Conservation (phyloP, 2,888 invertebrate genomes). For the Callinectes sapidus region DNA sequence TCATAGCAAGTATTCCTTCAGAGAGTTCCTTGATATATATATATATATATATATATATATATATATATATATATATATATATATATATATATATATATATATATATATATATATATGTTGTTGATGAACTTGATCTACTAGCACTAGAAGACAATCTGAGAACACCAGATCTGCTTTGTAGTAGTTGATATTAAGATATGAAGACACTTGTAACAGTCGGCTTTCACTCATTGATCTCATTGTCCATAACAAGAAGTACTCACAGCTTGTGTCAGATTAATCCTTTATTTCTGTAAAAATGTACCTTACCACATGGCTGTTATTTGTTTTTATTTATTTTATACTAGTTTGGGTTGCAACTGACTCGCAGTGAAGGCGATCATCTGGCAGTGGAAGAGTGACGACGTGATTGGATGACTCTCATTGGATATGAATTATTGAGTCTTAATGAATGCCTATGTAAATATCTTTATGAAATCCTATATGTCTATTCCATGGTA, state of each 20-base stretch:
- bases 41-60: too few relatives aligned
- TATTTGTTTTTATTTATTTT: constrained; percentile 57
- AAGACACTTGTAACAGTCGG: constrained; percentile 58
- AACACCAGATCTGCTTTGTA: constrained; percentile 62
- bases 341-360: constrained; percentile 63
- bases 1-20: constrained; percentile 50
- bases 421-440: constrained; percentile 54
- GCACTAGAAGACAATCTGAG: constrained; percentile 54
- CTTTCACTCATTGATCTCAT: constrained; percentile 68
- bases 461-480: constrained; percentile 50
- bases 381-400: constrained; percentile 48
- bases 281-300: constrained; percentile 8
- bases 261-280: constrained; percentile 62
- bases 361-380: constrained; percentile 51
- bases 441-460: constrained; percentile 46
- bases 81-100: too few relatives aligned
- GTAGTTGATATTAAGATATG: constrained; percentile 50
- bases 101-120: constrained; percentile 43
- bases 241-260: constrained; percentile 48
- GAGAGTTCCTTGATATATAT: constrained; percentile 44
- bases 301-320: constrained; percentile 39
- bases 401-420: constrained; percentile 51
- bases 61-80: too few relatives aligned
- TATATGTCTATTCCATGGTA: constrained; percentile 50
- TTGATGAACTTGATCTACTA: constrained; percentile 50